phyloP scores from a whole-genome alignment of 2,797 vertebrate species.

The Danio tinwini region DNA sequence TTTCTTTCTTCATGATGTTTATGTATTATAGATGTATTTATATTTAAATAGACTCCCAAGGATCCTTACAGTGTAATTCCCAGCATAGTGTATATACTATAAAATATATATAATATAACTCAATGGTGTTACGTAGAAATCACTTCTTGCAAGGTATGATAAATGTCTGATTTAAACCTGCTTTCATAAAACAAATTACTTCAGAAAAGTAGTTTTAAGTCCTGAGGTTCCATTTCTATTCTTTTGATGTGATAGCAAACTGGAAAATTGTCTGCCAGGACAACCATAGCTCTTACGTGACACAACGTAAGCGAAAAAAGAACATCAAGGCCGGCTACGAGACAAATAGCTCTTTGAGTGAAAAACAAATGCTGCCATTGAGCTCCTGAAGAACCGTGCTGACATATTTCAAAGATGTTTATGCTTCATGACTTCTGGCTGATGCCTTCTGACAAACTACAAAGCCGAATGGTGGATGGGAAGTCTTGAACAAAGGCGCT shows the following conservation, averaged over 20 bases:
- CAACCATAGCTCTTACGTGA: conserved; percentile 28
- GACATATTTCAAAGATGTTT: conserved; percentile 42
- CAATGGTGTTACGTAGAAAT: neutral
- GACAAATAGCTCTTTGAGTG: conserved; percentile 25
- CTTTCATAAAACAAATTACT: conserved; percentile 2
- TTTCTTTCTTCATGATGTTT: neutral
- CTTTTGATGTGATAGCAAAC: conserved; percentile 20
- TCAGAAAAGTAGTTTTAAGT: neutral
- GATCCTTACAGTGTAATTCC: neutral
- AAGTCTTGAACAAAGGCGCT: neutral
- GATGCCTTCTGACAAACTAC: conserved; percentile 20
- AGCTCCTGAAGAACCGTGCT: neutral
- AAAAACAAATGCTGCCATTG: conserved; percentile 25
- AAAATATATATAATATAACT: neutral
- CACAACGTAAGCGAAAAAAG: neutral
- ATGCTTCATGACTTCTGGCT: conserved; percentile 23
- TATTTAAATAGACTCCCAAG: neutral
- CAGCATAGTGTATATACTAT: neutral
- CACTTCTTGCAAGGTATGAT: neutral
- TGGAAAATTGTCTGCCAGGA: conserved; percentile 27
- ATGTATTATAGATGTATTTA: neutral
- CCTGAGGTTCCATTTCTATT: conserved; percentile 5
- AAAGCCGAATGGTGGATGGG: neutral
- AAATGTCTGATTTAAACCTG: conserved; percentile 4
- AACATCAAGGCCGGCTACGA: conserved; percentile 35